These are phyloP conservation scores for Lysiphlebus fabarum DNA, from an alignment of 1,140 invertebrate species.

Conservation along the genomic window DNA sequence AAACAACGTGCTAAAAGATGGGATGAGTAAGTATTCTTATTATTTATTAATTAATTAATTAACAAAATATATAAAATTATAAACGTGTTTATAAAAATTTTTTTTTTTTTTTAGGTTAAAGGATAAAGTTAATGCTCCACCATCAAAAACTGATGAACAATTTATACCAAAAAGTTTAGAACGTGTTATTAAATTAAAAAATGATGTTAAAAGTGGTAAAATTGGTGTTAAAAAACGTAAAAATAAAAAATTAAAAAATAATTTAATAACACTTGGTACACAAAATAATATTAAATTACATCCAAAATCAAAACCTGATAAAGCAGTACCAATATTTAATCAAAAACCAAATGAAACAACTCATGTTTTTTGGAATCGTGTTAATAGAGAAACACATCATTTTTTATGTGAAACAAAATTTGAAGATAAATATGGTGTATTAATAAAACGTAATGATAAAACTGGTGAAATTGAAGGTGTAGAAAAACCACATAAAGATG, in stretches of 20 bases:
- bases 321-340: conserved; percentile 53
- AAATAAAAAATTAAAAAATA: conserved; percentile 34
- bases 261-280: conserved; percentile 39
- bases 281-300: conserved; percentile 23
- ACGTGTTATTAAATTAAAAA: conserved; percentile 59
- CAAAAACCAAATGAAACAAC: conserved; percentile 53
- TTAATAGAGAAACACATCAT: conserved; percentile 53
- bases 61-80: conserved; percentile 21
- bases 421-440: conserved; percentile 58
- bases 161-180: conserved; percentile 63
- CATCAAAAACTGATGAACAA: conserved; percentile 63
- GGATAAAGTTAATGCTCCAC: conserved; percentile 66
- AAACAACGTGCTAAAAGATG: conserved; percentile 61
- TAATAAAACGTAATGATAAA: conserved; percentile 52
- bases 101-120: conserved; percentile 55
- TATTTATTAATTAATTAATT: conserved; percentile 14
- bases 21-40: conserved; percentile 52
- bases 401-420: conserved; percentile 57
- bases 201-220: conserved; percentile 48
- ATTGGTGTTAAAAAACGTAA: conserved; percentile 39
- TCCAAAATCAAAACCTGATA: conserved; percentile 48
- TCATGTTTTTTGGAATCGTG: conserved; percentile 52
- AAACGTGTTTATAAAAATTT: conserved; percentile 9
- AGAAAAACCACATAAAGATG: conserved; percentile 51
- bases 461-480: conserved; percentile 54